Evolutionary conservation across 2,113 vertebrate genomes (phyloP), one percentile per base, ranked within the genome.

Genomic region (Thunnus thynnus): DNA sequence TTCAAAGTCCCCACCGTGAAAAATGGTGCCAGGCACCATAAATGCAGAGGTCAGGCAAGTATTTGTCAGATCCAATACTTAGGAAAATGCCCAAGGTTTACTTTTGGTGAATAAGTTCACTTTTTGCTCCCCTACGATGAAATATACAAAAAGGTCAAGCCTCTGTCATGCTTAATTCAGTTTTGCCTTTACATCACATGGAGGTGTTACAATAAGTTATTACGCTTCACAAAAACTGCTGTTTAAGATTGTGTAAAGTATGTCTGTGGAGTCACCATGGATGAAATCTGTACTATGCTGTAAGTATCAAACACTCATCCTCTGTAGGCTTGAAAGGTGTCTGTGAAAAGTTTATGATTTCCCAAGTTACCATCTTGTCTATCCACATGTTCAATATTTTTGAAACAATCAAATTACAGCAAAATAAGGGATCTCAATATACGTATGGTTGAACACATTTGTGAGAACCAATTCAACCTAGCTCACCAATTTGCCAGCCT

Each of bases 1-100:
- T 89, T 82, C 79, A 87, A 90, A 92, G 77, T 54, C 74, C 72
- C 80, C 54, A 58, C 55, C 4, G 55, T 88, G 25, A 83, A 73
- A 83, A 85, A 87, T 73, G 57, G 64, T 67, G 62, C 52, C 80
- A 75, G 67, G 75, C 51, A 72, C 22, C 71, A 72, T 71, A 86
- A 89, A 90, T 82, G 62, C 56, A 76, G 85, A 71, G 64, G 80
- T 82, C 83, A 83, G 76, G 63, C 76, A 81, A 72, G 79, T 70
- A 65, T 82, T 77, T 85, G 68, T 79, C 80, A 76, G 32, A 76
- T 80, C 52, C 65, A 76, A 79, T n/a, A 46, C 36, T 75, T 73
- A 13, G 57, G 32, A 72, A 74, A 63, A 82, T 81, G 61, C 78
- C 51, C 61, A 17, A 69, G 67, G 32, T 86, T 85, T 84, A 72